Evolutionary conservation across 1,140 invertebrate species (phyloP).

Genomic region (Atta cephalotes): DNA sequence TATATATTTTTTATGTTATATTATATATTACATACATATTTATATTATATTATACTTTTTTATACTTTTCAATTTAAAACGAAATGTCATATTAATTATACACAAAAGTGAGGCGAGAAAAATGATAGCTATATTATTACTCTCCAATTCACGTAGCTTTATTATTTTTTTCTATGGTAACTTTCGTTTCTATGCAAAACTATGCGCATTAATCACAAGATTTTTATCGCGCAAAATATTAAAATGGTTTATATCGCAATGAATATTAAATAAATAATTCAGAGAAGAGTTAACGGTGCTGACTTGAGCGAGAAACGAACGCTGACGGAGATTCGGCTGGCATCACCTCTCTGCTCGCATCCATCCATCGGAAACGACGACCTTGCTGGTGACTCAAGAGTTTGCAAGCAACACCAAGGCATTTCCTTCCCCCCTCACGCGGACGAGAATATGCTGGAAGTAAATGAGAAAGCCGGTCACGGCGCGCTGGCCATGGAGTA

Average conservation of each 20-base stretch:
- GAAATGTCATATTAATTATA: not conserved
- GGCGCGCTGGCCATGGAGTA: conserved; percentile 85
- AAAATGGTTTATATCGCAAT: not conserved
- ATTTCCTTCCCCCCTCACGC: conserved; percentile 79
- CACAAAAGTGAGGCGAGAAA: not conserved
- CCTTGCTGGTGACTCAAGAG: conserved; percentile 81
- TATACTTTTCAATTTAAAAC: not conserved
- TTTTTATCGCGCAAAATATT: conserved; percentile 5
- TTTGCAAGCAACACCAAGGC: conserved; percentile 71
- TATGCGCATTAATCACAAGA: conserved; percentile 7
- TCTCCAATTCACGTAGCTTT: not conserved
- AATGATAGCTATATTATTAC: not conserved
- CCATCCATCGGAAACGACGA: conserved; percentile 71
- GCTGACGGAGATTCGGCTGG: not conserved
- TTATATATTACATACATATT: too few species aligned
- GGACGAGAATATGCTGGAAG: conserved; percentile 81
- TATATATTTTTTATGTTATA: too few species aligned
- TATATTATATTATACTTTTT: not conserved
- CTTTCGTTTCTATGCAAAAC: conserved; percentile 17
- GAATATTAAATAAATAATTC: conserved; percentile 36
- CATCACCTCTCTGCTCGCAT: not conserved
- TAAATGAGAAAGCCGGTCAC: conserved; percentile 86
- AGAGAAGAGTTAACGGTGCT: not conserved
- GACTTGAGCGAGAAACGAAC: not conserved
- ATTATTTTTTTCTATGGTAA: not conserved